Percentiles rank a stretch among this genome's conserved stretches.
Conservation (phyloP, 1,140 invertebrate species). For the Melitaea cinxia region DNA sequence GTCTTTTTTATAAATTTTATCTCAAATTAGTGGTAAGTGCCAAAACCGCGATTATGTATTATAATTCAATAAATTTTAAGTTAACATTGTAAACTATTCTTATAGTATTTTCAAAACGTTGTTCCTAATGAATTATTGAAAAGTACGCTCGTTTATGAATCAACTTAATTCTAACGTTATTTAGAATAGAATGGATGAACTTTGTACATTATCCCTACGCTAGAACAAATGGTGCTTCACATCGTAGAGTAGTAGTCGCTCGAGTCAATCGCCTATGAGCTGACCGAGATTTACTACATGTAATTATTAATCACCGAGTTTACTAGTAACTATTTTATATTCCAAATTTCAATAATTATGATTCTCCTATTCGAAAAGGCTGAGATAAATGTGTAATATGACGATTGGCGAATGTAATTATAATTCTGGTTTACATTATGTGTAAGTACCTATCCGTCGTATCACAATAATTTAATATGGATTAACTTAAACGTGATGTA, state of each 20-base stretch:
- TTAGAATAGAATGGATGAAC: constrained; percentile 73
- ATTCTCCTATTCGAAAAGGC: constrained; percentile 80
- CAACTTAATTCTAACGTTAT: constrained; percentile 72
- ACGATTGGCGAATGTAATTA: constrained; percentile 67
- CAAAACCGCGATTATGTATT: constrained; percentile 67
- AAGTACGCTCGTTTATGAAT: constrained; percentile 64
- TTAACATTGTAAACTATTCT: constrained; percentile 67
- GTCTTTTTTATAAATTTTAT: constrained; percentile 30
- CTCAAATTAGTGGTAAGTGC: constrained; percentile 70
- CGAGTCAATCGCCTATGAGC: constrained; percentile 36
- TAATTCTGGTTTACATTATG: constrained; percentile 56
- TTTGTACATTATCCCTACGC: constrained; percentile 80
- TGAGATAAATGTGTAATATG: constrained; percentile 74
- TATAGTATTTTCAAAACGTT: constrained; percentile 76
- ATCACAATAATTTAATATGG: constrained; percentile 29
- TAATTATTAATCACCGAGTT: constrained; percentile 76
- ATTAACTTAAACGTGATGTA: constrained; percentile 62
- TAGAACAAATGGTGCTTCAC: constrained; percentile 81
- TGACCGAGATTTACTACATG: constrained; percentile 56
- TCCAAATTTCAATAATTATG: constrained; percentile 72
- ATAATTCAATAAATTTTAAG: constrained; percentile 60
- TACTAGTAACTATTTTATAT: constrained; percentile 79
- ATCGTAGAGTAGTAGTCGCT: constrained; percentile 67
- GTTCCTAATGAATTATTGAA: constrained; percentile 78
- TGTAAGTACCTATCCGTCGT: constrained; percentile 43